Percentiles rank a stretch among this genome's conserved stretches.
Evolutionary conservation across 2,113 vertebrate genomes (phyloP).

Genomic region (Ptilonorhynchus violaceus): DNA sequence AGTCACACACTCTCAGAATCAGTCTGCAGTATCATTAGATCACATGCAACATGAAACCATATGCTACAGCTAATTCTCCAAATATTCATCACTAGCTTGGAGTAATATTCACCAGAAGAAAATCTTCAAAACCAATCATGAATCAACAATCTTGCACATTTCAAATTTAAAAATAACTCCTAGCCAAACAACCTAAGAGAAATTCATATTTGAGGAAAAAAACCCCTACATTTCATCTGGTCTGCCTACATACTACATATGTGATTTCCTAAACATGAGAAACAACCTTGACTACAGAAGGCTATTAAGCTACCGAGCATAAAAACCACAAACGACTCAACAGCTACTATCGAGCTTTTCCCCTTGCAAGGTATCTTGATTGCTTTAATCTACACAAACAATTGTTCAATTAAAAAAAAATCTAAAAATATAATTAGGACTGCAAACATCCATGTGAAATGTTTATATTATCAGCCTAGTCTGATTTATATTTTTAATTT

Average conservation of each 20-base stretch:
- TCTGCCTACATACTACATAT: not conserved
- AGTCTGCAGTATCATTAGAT: not conserved
- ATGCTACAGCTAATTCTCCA: not conserved
- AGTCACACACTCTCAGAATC: not conserved
- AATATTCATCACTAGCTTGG: not conserved
- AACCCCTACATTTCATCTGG: accelerated
- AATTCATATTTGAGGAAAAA: not conserved
- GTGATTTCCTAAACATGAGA: not conserved
- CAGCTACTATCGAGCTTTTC: not conserved
- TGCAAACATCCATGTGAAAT: not conserved
- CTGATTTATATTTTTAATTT: not conserved
- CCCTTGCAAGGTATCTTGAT: not conserved
- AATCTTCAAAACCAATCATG: not conserved
- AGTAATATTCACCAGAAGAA: not conserved
- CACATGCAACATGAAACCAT: not conserved
- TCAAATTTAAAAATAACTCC: not conserved
- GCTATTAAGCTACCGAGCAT: not conserved
- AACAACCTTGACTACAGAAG: not conserved
- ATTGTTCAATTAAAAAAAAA: not conserved
- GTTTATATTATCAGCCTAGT: not conserved
- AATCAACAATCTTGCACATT: not conserved
- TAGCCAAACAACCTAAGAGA: not conserved
- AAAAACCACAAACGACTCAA: not conserved
- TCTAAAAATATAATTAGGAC: not conserved
- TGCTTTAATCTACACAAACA: not conserved